phyloP scores from a whole-genome alignment of 2,113 vertebrate genomes.

The Myanophis thanlyinensis region DNA sequence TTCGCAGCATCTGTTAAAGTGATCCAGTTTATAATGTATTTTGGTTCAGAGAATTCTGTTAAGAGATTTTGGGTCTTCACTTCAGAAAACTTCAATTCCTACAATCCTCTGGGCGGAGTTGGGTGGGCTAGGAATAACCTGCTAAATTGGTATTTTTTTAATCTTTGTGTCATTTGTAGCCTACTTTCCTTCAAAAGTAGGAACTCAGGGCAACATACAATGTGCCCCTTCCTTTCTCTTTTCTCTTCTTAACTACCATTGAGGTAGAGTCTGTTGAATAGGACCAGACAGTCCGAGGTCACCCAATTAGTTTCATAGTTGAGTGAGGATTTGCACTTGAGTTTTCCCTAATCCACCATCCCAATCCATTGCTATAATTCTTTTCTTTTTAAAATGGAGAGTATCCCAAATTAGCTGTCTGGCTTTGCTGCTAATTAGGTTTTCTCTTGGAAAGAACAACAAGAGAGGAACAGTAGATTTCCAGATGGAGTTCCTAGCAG shows the following conservation, averaged over 20 bases:
- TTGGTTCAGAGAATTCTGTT: background rate
- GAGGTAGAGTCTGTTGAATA: background rate
- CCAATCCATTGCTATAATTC: background rate
- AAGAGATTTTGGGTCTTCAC: background rate
- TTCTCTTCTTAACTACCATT: background rate
- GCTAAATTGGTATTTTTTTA: background rate
- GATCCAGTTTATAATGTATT: background rate
- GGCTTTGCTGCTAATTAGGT: background rate
- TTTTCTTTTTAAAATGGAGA: background rate
- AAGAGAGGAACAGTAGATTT: background rate
- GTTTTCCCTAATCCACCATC: background rate
- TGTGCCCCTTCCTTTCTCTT: background rate
- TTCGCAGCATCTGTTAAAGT: background rate
- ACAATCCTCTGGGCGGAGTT: background rate
- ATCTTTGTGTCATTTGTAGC: background rate
- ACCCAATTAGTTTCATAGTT: background rate
- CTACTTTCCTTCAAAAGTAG: background rate
- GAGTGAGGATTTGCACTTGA: background rate
- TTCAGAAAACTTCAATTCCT: background rate
- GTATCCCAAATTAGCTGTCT: background rate
- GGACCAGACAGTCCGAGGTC: background rate
- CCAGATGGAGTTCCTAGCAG: background rate
- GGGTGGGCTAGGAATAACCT: background rate
- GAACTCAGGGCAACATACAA: background rate
- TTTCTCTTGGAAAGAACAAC: background rate